Conservation (phyloP, 2,113 vertebrate genomes). For the Leucoraja erinaceus region DNA sequence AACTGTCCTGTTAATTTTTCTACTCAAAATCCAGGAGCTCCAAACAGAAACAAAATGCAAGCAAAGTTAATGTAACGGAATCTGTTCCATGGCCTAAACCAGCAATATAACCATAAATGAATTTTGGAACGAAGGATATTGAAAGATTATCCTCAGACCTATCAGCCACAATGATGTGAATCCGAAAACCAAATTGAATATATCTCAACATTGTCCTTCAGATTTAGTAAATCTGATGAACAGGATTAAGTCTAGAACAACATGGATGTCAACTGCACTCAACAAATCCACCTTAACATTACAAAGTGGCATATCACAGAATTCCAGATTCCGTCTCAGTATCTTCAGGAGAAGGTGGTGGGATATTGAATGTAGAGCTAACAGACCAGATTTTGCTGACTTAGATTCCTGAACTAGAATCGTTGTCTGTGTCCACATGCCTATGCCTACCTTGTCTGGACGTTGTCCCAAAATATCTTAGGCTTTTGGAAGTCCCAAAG, state of each 20-base stretch:
- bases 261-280: background rate
- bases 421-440: too few species aligned
- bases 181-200: background rate
- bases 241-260: background rate
- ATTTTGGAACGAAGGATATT: background rate
- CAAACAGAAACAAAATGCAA: background rate
- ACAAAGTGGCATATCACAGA: background rate
- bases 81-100: background rate
- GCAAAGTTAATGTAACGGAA: background rate
- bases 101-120: background rate
- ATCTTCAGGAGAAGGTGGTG: background rate
- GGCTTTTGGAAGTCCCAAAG: too few species aligned
- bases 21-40: background rate
- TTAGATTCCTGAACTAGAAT: too few species aligned
- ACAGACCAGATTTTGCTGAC: too few species aligned
- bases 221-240: background rate
- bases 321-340: background rate
- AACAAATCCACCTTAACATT: background rate
- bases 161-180: slow-evolving; percentile 5
- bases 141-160: background rate
- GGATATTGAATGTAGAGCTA: background rate
- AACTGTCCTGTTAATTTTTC: background rate
- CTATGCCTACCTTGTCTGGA: too few species aligned
- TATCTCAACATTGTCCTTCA: background rate
- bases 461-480: too few species aligned